Conservation (phyloP, 2,113 vertebrate species). For the Oncorhynchus nerka region DNA sequence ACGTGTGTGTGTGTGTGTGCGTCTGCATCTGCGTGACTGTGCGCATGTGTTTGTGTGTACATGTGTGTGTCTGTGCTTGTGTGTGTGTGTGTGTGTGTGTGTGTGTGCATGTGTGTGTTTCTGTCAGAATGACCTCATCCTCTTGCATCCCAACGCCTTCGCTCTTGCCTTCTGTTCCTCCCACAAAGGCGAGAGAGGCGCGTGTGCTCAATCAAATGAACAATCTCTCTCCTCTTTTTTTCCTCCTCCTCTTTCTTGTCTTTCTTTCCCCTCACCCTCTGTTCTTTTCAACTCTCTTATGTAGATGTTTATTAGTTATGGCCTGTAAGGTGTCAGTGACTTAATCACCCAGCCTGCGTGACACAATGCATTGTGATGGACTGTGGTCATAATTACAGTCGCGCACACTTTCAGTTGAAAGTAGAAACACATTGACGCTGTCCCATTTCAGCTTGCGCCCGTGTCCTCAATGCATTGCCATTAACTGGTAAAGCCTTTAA, state of each 20-base stretch:
- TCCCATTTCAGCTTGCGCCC: not conserved
- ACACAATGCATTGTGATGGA: conserved; percentile 10
- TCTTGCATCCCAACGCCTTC: conserved; percentile 49
- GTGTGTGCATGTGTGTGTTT: not conserved
- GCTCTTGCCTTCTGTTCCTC: conserved; percentile 15
- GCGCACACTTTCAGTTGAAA: not conserved
- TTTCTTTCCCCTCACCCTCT: conserved; percentile 2
- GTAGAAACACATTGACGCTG: not conserved
- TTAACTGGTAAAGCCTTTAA: too few relatives aligned
- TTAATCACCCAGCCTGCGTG: conserved; percentile 75
- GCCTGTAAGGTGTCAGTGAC: conserved; percentile 61
- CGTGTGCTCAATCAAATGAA: conserved; percentile 29
- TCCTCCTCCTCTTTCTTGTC: conserved; percentile 3
- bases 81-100: not conserved
- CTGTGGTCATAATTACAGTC: conserved; percentile 10
- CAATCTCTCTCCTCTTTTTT: conserved; percentile 7
- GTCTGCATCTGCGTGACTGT: not conserved
- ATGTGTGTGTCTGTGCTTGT: not conserved
- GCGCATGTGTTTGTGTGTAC: conserved; percentile 14
- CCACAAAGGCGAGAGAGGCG: conserved; percentile 15
- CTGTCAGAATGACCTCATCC: conserved; percentile 51
- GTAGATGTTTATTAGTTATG: conserved; percentile 48
- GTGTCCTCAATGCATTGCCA: not conserved
- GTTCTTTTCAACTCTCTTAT: conserved; percentile 34
- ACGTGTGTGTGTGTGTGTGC: not conserved